Evolutionary conservation across 2,797 vertebrate species (phyloP).

Genomic region (Phoxinus dragarum): DNA sequence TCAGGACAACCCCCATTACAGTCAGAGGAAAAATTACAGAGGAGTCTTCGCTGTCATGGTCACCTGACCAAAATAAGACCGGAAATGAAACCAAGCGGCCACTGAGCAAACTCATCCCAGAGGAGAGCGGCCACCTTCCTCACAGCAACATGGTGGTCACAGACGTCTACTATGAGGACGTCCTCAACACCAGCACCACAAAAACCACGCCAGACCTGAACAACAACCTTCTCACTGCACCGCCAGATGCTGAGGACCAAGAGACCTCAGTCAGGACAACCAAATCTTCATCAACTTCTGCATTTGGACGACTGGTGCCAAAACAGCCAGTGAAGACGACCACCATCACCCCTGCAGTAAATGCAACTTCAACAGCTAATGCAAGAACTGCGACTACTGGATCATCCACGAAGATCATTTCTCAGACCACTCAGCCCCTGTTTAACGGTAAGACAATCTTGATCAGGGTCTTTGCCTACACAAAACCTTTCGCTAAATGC

Average conservation of each 20-base stretch:
- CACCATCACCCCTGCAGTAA: constrained; percentile 58
- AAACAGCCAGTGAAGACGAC: constrained; percentile 70
- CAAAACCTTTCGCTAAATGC: background rate
- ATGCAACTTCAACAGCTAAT: constrained; percentile 65
- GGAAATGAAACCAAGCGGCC: constrained; percentile 49
- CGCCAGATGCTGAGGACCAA: constrained; percentile 26
- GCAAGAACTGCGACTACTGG: constrained; percentile 49
- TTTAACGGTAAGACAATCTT: constrained; percentile 86
- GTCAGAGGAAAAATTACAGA: constrained; percentile 71
- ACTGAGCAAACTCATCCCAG: constrained; percentile 47
- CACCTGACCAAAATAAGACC: constrained; percentile 62
- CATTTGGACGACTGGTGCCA: constrained; percentile 57
- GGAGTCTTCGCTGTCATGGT: constrained; percentile 71
- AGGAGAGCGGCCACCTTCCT: constrained; percentile 59
- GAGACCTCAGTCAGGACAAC: constrained; percentile 61
- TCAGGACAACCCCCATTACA: constrained; percentile 58
- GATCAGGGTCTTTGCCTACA: too few species aligned
- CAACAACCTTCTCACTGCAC: background rate
- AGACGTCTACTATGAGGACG: constrained; percentile 76
- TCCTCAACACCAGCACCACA: constrained; percentile 52
- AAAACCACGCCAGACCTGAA: constrained; percentile 2
- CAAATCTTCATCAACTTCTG: constrained; percentile 74
- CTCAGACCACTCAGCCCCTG: constrained; percentile 89
- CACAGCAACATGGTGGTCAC: constrained; percentile 69
- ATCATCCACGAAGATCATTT: constrained; percentile 64